Conservation (phyloP, 1,140 invertebrate species). For the Trachelipus rathkii region DNA sequence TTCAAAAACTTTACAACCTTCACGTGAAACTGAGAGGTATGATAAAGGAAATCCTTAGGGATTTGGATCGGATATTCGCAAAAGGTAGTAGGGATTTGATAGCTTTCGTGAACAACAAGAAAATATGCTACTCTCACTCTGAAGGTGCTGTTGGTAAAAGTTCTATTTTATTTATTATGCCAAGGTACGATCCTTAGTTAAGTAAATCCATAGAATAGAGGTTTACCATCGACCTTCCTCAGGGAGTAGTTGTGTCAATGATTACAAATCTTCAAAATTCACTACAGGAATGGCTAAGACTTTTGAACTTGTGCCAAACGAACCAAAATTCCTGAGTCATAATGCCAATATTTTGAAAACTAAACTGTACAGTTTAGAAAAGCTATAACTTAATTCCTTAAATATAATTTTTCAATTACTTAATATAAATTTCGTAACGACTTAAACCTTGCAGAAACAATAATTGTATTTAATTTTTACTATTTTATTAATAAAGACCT, state of each 20-base stretch:
- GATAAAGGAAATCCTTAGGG: conserved; percentile 10
- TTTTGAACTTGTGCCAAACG: neutral
- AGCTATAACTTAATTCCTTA: too few relatives aligned
- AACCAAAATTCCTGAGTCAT: neutral
- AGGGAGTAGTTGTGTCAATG: conserved; percentile 58
- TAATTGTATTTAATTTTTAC: too few relatives aligned
- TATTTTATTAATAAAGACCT: too few relatives aligned
- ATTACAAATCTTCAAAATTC: conserved; percentile 51
- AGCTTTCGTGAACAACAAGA: conserved; percentile 19
- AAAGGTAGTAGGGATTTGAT: conserved; percentile 1
- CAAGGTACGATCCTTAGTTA: conserved; percentile 37
- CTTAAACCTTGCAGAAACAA: too few relatives aligned
- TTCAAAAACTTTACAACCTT: conserved; percentile 53
- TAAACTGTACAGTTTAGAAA: neutral
- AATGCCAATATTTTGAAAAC: neutral
- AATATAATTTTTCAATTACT: too few relatives aligned
- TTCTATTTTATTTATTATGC: conserved; percentile 58
- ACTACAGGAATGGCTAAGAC: neutral
- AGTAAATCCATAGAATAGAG: conserved; percentile 11
- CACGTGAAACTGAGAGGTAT: conserved; percentile 35
- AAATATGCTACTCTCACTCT: conserved; percentile 51
- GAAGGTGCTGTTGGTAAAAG: conserved; percentile 60
- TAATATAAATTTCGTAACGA: too few relatives aligned
- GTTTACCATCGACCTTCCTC: conserved; percentile 42
- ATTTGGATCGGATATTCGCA: conserved; percentile 24